Evolutionary conservation across 2,113 vertebrate genomes (phyloP).

Genomic region (Chiloscyllium plagiosum): DNA sequence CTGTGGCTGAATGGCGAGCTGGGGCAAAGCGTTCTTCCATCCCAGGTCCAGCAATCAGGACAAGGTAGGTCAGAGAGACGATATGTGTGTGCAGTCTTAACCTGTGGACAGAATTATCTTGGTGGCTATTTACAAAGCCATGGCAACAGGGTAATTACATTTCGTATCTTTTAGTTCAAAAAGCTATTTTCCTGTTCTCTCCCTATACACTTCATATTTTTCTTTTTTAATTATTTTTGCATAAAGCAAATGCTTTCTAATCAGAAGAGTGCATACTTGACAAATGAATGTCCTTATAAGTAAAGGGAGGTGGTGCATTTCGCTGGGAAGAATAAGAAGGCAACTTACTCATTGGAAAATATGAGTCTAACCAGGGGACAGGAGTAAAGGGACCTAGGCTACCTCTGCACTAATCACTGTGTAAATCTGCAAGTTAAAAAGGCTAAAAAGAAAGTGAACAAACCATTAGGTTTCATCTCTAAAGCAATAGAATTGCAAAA

Average conservation of each 20-base stretch:
- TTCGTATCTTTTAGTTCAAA: not conserved
- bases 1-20: slow-evolving; percentile 94
- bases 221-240: not conserved
- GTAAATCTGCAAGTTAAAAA: no score
- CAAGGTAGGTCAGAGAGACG: slow-evolving; percentile 55
- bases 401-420: no score
- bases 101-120: not conserved
- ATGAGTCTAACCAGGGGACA: not conserved
- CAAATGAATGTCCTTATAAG: not conserved
- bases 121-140: not conserved
- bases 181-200: not conserved
- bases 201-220: not conserved
- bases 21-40: slow-evolving; percentile 71
- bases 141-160: no score
- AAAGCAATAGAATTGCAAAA: no score
- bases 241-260: not conserved
- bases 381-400: not conserved
- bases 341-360: not conserved
- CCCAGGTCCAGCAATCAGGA: slow-evolving; percentile 71
- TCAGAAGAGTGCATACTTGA: not conserved
- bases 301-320: not conserved
- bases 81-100: not conserved
- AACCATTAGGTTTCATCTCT: no score
- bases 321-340: not conserved
- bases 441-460: no score